Evolutionary conservation across 2,888 invertebrate genomes (phyloP).

Genomic region (Spilarctia lutea): DNA sequence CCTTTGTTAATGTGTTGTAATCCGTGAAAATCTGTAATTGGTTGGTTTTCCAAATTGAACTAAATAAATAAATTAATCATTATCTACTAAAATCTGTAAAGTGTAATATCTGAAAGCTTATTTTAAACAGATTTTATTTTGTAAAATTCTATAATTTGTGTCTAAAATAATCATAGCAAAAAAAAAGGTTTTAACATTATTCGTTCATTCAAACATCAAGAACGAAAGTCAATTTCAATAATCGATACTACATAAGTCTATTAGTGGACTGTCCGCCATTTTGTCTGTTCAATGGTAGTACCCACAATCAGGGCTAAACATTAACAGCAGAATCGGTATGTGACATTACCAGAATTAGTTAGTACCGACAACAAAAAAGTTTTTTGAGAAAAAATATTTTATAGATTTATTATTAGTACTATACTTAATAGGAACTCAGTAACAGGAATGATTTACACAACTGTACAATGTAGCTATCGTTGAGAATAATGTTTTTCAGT

Average conservation of each 20-base stretch:
- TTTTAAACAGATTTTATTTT: no score
- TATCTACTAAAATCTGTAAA: no score
- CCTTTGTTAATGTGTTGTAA: no score
- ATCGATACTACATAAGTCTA: slow-evolving; percentile 1
- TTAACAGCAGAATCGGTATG: slow-evolving; percentile 45
- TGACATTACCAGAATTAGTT: slow-evolving; percentile 36
- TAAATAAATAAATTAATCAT: no score
- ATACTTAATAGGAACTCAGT: neutral
- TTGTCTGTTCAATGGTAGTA: slow-evolving; percentile 6
- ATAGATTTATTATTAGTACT: neutral
- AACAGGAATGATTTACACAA: neutral
- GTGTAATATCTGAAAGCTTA: no score
- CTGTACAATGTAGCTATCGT: neutral
- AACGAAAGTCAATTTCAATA: slow-evolving; percentile 1
- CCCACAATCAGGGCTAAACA: slow-evolving; percentile 34
- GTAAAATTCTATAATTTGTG: neutral
- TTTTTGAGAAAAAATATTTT: neutral
- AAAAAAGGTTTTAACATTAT: neutral
- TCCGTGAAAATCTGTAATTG: no score
- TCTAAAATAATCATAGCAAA: neutral
- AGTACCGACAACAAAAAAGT: slow-evolving; percentile 30
- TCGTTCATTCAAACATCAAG: neutral
- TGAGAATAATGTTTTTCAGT: neutral
- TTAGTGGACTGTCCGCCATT: neutral
- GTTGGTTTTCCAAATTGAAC: no score